Conservation (phyloP, 2,797 vertebrate genomes). For the Naso thynnoides region DNA sequence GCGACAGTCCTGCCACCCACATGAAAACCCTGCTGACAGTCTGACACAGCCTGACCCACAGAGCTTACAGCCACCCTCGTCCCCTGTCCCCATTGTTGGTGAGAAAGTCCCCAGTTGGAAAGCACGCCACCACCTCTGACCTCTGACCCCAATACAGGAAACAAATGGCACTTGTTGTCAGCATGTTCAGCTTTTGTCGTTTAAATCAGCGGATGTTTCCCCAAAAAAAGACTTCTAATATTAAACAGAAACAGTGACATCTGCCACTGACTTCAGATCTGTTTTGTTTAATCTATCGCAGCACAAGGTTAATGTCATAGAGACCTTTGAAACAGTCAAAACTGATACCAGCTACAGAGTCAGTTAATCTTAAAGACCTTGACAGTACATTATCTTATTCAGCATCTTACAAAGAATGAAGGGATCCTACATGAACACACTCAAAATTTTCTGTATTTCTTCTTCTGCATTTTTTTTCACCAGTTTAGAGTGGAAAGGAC, state of each 20-base stretch:
- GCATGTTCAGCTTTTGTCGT: slow-evolving; percentile 43
- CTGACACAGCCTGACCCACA: slow-evolving; percentile 60
- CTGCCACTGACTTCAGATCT: background rate
- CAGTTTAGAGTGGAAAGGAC: background rate
- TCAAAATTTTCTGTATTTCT: background rate
- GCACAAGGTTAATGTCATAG: background rate
- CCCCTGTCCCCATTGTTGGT: slow-evolving; percentile 51
- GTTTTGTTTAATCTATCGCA: slow-evolving; percentile 2
- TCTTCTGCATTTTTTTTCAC: background rate
- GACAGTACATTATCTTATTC: background rate
- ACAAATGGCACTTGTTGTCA: slow-evolving; percentile 64
- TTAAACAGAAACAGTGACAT: background rate
- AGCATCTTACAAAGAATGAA: background rate
- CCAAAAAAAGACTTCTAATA: background rate
- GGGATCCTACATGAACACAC: background rate
- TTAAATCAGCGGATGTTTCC: slow-evolving; percentile 17
- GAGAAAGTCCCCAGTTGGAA: slow-evolving; percentile 60
- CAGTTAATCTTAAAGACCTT: background rate
- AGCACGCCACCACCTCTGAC: slow-evolving; percentile 64
- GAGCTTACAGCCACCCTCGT: slow-evolving; percentile 42
- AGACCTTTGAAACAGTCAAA: slow-evolving; percentile 4
- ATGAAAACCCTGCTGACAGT: slow-evolving; percentile 61
- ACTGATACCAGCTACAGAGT: background rate
- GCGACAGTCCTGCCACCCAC: slow-evolving; percentile 65
- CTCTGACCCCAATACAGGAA: slow-evolving; percentile 67